Base-by-base conservation (phyloP, 2,888 invertebrate genomes). In the Emmelina monodactyla region DNA sequence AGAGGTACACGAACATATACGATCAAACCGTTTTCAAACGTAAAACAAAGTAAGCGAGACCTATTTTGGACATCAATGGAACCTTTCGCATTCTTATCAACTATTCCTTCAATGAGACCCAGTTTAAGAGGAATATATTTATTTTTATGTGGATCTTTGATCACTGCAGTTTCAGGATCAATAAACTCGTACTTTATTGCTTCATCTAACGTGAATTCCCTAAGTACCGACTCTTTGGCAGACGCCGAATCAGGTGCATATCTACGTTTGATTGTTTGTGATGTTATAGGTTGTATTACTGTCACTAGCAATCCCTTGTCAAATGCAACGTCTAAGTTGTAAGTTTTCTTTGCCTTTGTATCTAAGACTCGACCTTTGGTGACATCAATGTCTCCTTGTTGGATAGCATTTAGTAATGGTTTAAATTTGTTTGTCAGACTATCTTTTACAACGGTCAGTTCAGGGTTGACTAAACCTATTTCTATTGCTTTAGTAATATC, bases 171-270 rank as follows among this genome's bases (percentile, higher is more conserved):
- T 50, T 87, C 84, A 0, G 91, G 88, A 60, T 93, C 87, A 25
- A 94, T 83, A 37, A 90, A 78, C 60, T 91, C 90, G 53, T 88
- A 89, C 49, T 86, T 85, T 25, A 94, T 87, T 1, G 94, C 93
- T 70, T 93, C 92, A 42, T 91, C 89, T 45, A 96, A 73, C 2
- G 88, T 87, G 65, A 88, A 91, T 62, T 92, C 90, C 41, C 88
- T 85, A 31, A 87, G 82, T 1, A 72, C 52, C 9, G 70, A 61
- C 52, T 73, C 72, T 47, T 69, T 76, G 11, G 68, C 56, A 4
- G 65, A 49, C 12, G 62, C 48, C n/a, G 66, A 57, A 33, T 79
- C 73, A 28, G 78, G 62, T 32, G 80, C 75, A 33, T 79, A 73
- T 22, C 80, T 72, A 50, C 78, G 79, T 41, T 70, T 69, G 10